Conservation (phyloP, 2,797 vertebrate genomes). For the Lagocephalus sceleratus region DNA sequence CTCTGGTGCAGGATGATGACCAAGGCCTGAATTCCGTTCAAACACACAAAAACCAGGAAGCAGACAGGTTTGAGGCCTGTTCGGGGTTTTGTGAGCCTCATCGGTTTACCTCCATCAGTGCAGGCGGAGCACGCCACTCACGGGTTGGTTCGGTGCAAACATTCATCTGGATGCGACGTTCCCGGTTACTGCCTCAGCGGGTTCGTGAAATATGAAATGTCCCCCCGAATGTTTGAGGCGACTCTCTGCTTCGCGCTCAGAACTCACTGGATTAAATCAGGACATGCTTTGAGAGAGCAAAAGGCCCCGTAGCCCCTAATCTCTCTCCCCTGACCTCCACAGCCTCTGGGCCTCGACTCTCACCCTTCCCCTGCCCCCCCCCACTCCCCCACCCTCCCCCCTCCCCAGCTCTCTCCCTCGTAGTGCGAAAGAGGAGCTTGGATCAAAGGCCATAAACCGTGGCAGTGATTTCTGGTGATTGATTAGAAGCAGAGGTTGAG, state of each 20-base stretch:
- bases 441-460: slow-evolving; percentile 89
- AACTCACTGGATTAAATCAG: slow-evolving; percentile 58
- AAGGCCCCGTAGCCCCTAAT: slow-evolving; percentile 49
- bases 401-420: slow-evolving; percentile 47
- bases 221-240: slow-evolving; percentile 12
- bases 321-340: slow-evolving; percentile 62
- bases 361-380: slow-evolving; percentile 41
- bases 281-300: slow-evolving; percentile 69
- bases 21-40: no score
- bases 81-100: no score
- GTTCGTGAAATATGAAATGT: neutral
- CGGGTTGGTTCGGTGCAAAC: no score
- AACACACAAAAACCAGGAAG: no score
- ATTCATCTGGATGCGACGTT: no score
- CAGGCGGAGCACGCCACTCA: no score
- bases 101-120: no score
- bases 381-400: slow-evolving; percentile 5
- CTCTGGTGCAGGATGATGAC: no score
- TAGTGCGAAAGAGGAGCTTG: slow-evolving; percentile 85
- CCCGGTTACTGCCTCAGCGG: no score
- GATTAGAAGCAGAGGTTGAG: slow-evolving; percentile 89
- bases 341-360: slow-evolving; percentile 52
- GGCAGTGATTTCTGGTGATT: slow-evolving; percentile 92
- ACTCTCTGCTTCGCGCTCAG: slow-evolving; percentile 11
- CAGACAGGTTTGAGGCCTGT: no score